A percentile compares a stretch with the other conserved stretches of the same genome.
phyloP scores from a whole-genome alignment of 2,113 vertebrate genomes.

The Trichomycterus rosablanca region DNA sequence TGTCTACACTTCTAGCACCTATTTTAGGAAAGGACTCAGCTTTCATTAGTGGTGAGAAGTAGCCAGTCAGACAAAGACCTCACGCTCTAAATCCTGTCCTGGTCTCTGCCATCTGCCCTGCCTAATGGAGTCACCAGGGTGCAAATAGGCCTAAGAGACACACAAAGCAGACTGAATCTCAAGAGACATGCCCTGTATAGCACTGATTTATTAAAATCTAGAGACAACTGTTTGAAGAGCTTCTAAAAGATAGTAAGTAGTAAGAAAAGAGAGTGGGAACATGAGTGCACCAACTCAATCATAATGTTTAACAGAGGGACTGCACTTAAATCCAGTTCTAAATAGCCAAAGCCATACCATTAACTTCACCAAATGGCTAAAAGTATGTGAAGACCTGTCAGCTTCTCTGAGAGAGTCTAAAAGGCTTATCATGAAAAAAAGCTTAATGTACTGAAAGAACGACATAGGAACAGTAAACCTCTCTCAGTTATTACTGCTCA shows the following conservation, averaged over 20 bases:
- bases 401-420: too few species aligned
- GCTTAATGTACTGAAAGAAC: too few species aligned
- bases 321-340: too few species aligned
- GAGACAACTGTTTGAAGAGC: slow-evolving; percentile 40
- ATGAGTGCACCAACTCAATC: neutral
- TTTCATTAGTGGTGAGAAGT: slow-evolving; percentile 68
- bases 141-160: slow-evolving; percentile 50
- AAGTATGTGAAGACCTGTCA: too few species aligned
- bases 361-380: too few species aligned
- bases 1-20: slow-evolving; percentile 57
- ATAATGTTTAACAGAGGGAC: too few species aligned
- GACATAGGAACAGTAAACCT: too few species aligned
- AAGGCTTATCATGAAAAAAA: too few species aligned
- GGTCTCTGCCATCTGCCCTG: slow-evolving; percentile 70
- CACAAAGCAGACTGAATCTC: slow-evolving; percentile 24
- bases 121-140: slow-evolving; percentile 73
- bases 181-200: slow-evolving; percentile 36
- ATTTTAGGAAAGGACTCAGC: slow-evolving; percentile 62
- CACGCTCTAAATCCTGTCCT: slow-evolving; percentile 68
- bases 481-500: too few species aligned
- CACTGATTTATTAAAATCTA: slow-evolving; percentile 40
- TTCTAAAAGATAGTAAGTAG: too few species aligned
- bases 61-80: slow-evolving; percentile 49
- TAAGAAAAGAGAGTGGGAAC: neutral
- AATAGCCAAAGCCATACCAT: too few species aligned